phyloP scores from a whole-genome alignment of 2,888 invertebrate species.

The Meteorus cinctellus region DNA sequence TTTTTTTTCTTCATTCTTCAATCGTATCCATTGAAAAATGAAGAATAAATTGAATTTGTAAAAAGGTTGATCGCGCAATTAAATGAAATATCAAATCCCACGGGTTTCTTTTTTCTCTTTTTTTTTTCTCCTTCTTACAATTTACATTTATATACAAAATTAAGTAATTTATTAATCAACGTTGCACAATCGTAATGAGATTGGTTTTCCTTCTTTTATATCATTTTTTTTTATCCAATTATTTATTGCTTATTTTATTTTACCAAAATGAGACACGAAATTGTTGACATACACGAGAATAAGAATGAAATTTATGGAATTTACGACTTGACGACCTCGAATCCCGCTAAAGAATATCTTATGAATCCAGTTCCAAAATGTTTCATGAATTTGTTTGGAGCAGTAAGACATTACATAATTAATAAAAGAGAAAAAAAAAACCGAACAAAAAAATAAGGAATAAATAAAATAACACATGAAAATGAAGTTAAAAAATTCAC shows the following conservation, averaged over 20 bases:
- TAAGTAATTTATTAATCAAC: conserved; percentile 17
- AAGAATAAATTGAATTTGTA: background rate
- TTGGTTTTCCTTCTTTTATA: background rate
- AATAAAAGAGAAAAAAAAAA: background rate
- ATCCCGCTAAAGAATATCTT: conserved; percentile 23
- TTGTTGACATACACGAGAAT: background rate
- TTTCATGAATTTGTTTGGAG: conserved; percentile 13
- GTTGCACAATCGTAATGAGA: conserved; percentile 13
- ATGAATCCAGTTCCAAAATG: conserved; percentile 15
- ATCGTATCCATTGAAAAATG: background rate
- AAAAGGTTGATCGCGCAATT: conserved; percentile 42
- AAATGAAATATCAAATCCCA: conserved; percentile 33
- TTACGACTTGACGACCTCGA: conserved; percentile 33
- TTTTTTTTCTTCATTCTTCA: background rate
- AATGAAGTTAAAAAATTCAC: background rate
- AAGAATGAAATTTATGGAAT: conserved; percentile 31
- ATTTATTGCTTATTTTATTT: background rate
- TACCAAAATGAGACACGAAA: background rate
- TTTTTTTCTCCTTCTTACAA: background rate
- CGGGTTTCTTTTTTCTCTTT: background rate
- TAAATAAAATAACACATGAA: background rate
- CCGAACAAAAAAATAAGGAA: background rate
- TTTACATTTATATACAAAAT: background rate
- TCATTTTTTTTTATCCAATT: background rate
- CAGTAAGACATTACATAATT: conserved; percentile 16